Base-by-base conservation (phyloP, 2,888 invertebrate species). In the Clanis bilineata region DNA sequence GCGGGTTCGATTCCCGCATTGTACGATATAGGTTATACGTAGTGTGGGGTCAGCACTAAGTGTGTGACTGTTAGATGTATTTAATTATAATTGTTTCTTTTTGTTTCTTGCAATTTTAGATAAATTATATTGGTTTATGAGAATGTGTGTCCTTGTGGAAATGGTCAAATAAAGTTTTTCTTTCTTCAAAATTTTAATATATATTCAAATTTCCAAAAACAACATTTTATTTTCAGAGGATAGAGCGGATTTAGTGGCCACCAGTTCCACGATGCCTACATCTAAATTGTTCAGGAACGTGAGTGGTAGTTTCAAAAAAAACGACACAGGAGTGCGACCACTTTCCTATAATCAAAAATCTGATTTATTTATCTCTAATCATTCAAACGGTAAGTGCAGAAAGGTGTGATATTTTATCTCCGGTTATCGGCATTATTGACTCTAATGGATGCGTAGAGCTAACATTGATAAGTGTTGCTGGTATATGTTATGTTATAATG, bases 291-390 rank as follows among this genome's bases (percentile, higher is more conserved):
- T 89, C 72, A 73, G 78, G 3, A 86, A 85, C 55, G 65, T 76
- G 60, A 67, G 76, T 2, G 65, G 69, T 2, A 79, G 77, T 23
- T 72, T 76, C 51, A 76, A 70, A 39, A 66, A 73, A 21, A 56
- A 68, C 0, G 74, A 79, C 3, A 64, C 66, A 6, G 47, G 71
- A 1, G 73, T 91, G 28, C 72, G 79, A 57, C 83, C 90, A 0
- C 66, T 90, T 4, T 88, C 89, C 3, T 89, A 85, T 64, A 77
- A 82, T 18, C 69, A 63, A n/a, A 82, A 79, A 39, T 70, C 79
- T 1, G 80, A 83, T 54, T 68, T 64, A 10, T 57, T 63, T 6
- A 41, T 59, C 45, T 61, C 2, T 25, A 59, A 57, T 3, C 58
- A 69, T 61, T 61, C 68, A 57, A 51, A 64, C 44, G 71, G 71